Evolutionary conservation across 2,797 vertebrate genomes (phyloP), one percentile per base, ranked within the genome.

Genomic region (Rhabdophis nuchalis): DNA sequence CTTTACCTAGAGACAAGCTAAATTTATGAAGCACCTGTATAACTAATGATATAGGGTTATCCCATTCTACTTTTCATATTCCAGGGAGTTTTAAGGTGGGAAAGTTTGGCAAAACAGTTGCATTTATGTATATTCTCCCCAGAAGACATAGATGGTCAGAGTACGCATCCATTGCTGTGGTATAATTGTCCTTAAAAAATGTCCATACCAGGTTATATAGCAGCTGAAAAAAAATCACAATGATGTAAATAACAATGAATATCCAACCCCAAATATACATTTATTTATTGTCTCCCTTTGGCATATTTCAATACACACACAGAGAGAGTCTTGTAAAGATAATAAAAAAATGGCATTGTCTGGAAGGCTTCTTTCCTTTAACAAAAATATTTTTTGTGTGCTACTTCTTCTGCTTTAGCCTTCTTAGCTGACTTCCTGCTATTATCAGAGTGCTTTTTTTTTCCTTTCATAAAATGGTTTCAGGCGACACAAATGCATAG

Each of bases 401-500:
- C 46, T 94, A n/a, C 41, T 85, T 93, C 90, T 90, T 90, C 93
- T 95, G 86, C 91, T 88, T 95, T 91, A 50, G 50, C 88, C 57
- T 61, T 82, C 94, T 94, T 87, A 93, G 61, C 93, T 95, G 88
- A 92, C 77, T 95, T 95, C 68, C 93, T 93, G 64, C 85, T 88
- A 60, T 72, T 93, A n/a, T 92, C 94, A 93, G 87, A 92, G 11
- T 53, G 82, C 1, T 1, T 50, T 94, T 1, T 50, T 94, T 87
- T 89, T 41, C 11, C 89, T 46, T 72, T 1, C 58, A 12, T 1
- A 91, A 90, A 12, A 7, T 4, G 0, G 9, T 89, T 95, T 86
- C 50, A 87, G 29, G 52, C 61, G 57, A 93, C 92, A 91, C 58
- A 91, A 92, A 92, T 92, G 46, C 23, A n/a, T 14, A 92, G n/a